Percentiles rank a stretch among this genome's conserved stretches.
Evolutionary conservation across 2,888 invertebrate species (phyloP).

Genomic region (Pteria penguin): DNA sequence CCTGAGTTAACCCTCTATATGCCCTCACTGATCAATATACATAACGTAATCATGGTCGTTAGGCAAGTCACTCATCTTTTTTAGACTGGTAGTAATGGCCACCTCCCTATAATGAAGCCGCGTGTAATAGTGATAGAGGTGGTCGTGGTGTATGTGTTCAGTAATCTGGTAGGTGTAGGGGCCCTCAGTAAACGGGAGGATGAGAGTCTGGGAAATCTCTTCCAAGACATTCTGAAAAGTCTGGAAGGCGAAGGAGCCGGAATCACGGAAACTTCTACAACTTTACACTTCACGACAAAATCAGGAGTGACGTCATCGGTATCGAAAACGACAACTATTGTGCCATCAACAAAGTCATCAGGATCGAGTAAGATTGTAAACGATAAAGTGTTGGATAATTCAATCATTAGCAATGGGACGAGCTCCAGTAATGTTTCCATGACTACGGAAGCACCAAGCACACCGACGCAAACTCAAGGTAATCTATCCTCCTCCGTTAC

Average conservation of each 20-base stretch:
- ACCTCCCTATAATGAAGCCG: too few species aligned
- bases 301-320: neutral
- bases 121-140: too few species aligned
- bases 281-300: neutral
- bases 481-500: neutral
- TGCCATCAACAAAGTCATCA: neutral
- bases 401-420: too few species aligned
- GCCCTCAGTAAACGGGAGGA: neutral
- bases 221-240: neutral
- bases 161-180: too few species aligned
- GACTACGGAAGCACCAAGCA: neutral
- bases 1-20: too few species aligned
- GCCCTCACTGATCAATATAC: too few species aligned
- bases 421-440: neutral
- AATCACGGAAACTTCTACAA: neutral
- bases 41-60: too few species aligned
- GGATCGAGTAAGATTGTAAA: too few species aligned
- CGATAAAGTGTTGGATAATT: neutral
- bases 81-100: too few species aligned
- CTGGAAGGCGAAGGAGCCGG: neutral
- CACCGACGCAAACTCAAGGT: neutral
- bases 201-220: neutral
- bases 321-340: neutral
- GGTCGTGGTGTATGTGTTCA: too few species aligned
- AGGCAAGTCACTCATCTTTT: too few species aligned